These are phyloP conservation scores for Peromyscus attwateri DNA, from an alignment of 2,797 vertebrate genomes.

Conservation along the genomic window DNA sequence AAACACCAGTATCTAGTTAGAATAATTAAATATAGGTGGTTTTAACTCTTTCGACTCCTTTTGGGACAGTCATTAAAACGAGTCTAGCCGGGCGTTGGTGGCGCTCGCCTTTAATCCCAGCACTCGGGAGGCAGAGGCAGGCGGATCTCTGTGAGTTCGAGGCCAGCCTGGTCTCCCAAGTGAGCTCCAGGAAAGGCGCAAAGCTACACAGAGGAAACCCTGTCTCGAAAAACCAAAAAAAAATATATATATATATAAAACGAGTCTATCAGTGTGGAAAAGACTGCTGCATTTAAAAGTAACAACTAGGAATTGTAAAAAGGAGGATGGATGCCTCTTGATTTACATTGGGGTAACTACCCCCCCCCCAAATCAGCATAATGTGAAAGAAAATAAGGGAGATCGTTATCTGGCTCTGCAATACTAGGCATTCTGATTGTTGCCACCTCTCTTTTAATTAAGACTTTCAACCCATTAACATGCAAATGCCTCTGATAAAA, in stretches of 20 bases:
- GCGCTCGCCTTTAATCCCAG: too few species aligned
- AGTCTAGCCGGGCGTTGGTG: too few species aligned
- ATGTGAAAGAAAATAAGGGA: constrained; percentile 16
- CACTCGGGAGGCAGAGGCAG: too few species aligned
- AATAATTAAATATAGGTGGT: constrained; percentile 15
- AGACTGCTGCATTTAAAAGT: constrained; percentile 47
- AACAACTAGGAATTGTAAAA: constrained; percentile 56
- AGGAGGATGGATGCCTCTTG: background rate
- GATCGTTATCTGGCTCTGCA: constrained; percentile 3
- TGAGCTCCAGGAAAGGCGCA: too few species aligned
- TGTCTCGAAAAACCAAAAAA: too few species aligned
- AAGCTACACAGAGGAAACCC: too few species aligned
- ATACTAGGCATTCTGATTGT: background rate
- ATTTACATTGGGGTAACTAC: background rate
- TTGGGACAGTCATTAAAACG: constrained; percentile 19
- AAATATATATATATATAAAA: too few species aligned
- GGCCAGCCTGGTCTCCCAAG: too few species aligned
- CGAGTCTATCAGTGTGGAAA: background rate
- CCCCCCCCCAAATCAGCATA: background rate
- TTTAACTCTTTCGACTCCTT: constrained; percentile 26
- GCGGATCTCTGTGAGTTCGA: too few species aligned
- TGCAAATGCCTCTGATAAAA: constrained; percentile 42
- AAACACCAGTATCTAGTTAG: constrained; percentile 21
- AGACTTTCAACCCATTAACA: constrained; percentile 40
- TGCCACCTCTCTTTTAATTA: background rate